Evolutionary conservation across 2,113 vertebrate genomes (phyloP), one percentile per base, ranked within the genome.

Genomic region (Chaenogobius annularis): DNA sequence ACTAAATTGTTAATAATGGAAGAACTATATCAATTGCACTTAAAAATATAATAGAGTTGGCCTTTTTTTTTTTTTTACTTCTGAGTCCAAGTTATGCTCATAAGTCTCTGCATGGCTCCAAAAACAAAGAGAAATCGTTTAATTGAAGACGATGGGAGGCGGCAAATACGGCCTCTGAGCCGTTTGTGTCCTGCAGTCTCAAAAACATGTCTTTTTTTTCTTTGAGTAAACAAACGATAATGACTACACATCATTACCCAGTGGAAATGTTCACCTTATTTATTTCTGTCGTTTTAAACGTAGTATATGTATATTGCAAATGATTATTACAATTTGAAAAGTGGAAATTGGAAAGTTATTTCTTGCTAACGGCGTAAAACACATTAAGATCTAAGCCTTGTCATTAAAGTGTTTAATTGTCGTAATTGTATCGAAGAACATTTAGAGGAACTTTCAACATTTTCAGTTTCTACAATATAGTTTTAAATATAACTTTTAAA

Each of bases 121-220:
- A 26, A 55, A 35, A 31, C 58, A 61, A 0, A 61, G 9, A 61
- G 58, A 17, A 17, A 61, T 31, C 35, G 35, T 15, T 31, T 61
- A 61, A 61, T 35, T 61, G 26, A 61, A 61, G 58, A 7, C 58
- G 13, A 35, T 61, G 58, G 58, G 58, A 61, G 58, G 23, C 58
- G 2, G 26, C 26, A 31, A 31, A 61, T 23, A 61, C 12, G 31
- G 26, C 7, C 12, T 17, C 26, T 59, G 58, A 35, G 35, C 58
- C 58, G 8, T 35, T 35, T 35, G 26, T 61, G 58, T 61, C 58
- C 23, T 9, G 58, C 58, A 0, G 58, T 61, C 23, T 31, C 26
- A 15, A 22, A 61, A 17, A 61, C 58, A 61, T 61, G 1, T 61
- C 23, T 17, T 12, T 13, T 59, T 1, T 61, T 54, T 61, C 17